Evolutionary conservation across 2,888 invertebrate species (phyloP).

Genomic region (Euplagia quadripunctaria): DNA sequence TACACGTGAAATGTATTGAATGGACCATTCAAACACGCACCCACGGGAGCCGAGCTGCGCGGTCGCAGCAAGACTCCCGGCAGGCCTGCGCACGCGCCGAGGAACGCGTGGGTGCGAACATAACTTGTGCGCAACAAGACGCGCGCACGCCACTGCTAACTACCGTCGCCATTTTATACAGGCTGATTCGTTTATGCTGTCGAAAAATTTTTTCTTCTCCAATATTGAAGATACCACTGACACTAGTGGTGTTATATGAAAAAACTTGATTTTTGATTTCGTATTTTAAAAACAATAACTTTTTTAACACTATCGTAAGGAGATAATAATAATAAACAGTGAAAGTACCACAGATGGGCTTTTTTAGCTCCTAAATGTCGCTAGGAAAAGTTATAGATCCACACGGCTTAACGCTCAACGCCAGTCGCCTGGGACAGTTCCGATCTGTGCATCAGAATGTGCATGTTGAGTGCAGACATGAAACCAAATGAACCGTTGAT

Average conservation of each 20-base stretch:
- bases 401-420: neutral
- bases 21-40: slow-evolving; percentile 37
- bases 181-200: slow-evolving; percentile 49
- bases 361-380: neutral
- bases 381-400: neutral
- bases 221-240: too few species aligned
- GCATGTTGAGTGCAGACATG: too few species aligned
- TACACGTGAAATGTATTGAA: slow-evolving; percentile 54
- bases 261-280: too few species aligned
- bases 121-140: slow-evolving; percentile 84
- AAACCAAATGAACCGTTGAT: neutral
- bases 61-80: slow-evolving; percentile 57
- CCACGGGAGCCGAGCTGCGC: slow-evolving; percentile 42
- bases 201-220: neutral
- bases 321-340: neutral
- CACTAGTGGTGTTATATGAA: too few species aligned
- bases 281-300: too few species aligned
- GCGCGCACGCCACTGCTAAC: slow-evolving; percentile 79
- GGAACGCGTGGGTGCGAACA: slow-evolving; percentile 71
- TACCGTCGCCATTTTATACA: slow-evolving; percentile 72
- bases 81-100: slow-evolving; percentile 49
- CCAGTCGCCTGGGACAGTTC: neutral
- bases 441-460: neutral
- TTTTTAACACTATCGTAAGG: neutral
- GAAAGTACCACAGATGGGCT: neutral